Percentiles rank a stretch among this genome's conserved stretches.
Conservation (phyloP, 2,888 invertebrate species). For the Hipparchia sbordonii region DNA sequence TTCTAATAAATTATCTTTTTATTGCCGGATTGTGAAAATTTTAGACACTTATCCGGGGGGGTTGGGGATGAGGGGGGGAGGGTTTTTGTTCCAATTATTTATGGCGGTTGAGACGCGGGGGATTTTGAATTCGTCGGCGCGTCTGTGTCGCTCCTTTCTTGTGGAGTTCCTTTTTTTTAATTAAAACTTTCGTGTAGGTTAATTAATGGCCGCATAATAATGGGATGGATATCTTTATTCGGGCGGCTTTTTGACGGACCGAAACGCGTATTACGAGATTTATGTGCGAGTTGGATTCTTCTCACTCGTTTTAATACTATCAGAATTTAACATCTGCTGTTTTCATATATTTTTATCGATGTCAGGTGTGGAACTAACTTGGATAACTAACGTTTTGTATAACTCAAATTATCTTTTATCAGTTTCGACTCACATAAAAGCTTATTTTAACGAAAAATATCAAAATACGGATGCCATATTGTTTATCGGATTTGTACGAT, state of each 20-base stretch:
- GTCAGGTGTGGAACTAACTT: neutral
- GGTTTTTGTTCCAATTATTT: slow-evolving; percentile 82
- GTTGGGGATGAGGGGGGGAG: slow-evolving; percentile 52
- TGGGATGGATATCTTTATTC: slow-evolving; percentile 51
- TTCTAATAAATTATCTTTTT: slow-evolving; percentile 84
- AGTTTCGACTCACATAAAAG: no score
- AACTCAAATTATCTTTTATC: no score
- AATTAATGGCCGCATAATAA: slow-evolving; percentile 72
- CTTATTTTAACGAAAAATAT: no score
- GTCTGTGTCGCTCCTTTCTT: slow-evolving; percentile 72
- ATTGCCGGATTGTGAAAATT: slow-evolving; percentile 84
- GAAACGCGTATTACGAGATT: slow-evolving; percentile 28
- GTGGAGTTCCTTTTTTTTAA: slow-evolving; percentile 73
- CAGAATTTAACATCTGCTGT: slow-evolving; percentile 8
- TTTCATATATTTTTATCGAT: slow-evolving; percentile 1
- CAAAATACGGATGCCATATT: no score
- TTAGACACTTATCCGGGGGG: slow-evolving; percentile 81
- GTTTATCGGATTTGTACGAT: neutral
- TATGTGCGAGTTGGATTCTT: slow-evolving; percentile 13
- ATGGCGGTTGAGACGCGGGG: slow-evolving; percentile 79
- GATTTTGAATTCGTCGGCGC: slow-evolving; percentile 76
- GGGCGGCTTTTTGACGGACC: slow-evolving; percentile 35
- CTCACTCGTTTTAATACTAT: neutral
- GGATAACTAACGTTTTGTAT: neutral
- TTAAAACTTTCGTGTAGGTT: slow-evolving; percentile 79